These are phyloP conservation scores for Brassicogethes aeneus DNA, from an alignment of 2,888 invertebrate species.

Conservation along the genomic window DNA sequence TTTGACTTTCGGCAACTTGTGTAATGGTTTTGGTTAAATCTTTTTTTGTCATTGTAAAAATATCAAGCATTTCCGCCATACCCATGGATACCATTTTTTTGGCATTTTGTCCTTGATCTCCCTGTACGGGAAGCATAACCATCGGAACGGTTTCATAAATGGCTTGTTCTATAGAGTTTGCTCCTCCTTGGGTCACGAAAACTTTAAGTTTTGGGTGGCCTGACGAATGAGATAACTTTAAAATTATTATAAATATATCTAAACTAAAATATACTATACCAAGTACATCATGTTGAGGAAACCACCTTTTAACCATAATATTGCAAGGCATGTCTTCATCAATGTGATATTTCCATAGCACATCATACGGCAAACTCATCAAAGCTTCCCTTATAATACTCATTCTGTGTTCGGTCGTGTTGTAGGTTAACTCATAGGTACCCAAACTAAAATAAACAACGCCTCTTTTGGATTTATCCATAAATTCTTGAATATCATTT, in stretches of 20 bases:
- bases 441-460: background rate
- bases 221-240: background rate
- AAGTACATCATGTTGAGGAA: background rate
- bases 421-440: background rate
- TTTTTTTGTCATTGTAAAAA: background rate
- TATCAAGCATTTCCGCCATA: background rate
- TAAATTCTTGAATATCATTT: background rate
- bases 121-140: background rate
- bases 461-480: background rate
- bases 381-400: background rate
- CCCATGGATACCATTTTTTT: background rate
- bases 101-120: background rate
- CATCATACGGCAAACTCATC: background rate
- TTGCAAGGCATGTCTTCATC: background rate
- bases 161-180: background rate
- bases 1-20: background rate
- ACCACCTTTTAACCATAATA: background rate
- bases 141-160: background rate
- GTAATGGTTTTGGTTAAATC: background rate
- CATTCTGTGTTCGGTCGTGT: background rate
- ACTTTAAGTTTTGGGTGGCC: background rate
- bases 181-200: background rate
- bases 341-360: background rate
- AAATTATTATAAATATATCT: too few species aligned
- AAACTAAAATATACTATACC: too few species aligned